A percentile compares a stretch with the other conserved stretches of the same genome.
These are phyloP conservation scores for Aproaerema taeniolella DNA, from an alignment of 2,888 invertebrate genomes.

Conservation along the genomic window DNA sequence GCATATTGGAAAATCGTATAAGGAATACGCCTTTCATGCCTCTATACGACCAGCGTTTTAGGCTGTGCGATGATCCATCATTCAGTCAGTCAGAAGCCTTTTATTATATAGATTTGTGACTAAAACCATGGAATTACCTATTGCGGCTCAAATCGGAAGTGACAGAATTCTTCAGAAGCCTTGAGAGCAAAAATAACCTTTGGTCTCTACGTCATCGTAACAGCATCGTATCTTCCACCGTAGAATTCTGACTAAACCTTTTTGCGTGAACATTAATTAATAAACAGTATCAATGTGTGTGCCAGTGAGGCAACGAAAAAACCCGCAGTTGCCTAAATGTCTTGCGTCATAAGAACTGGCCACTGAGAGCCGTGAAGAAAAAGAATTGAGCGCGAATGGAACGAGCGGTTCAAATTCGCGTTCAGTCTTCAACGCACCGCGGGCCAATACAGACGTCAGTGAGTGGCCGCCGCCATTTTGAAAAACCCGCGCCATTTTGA, in stretches of 20 bases:
- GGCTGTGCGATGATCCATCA: too few species aligned
- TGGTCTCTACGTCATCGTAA: too few species aligned
- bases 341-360: constrained; percentile 65
- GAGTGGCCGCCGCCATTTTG: constrained; percentile 28
- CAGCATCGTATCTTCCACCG: neutral
- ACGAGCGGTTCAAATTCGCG: constrained; percentile 35
- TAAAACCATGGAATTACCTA: too few species aligned
- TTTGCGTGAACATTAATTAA: constrained; percentile 13
- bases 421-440: constrained; percentile 54
- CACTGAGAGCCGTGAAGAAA: constrained; percentile 17
- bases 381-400: constrained; percentile 20
- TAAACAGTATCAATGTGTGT: constrained; percentile 25
- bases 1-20: too few species aligned
- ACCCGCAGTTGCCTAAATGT: constrained; percentile 56
- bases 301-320: constrained; percentile 48
- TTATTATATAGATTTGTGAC: too few species aligned
- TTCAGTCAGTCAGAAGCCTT: too few species aligned
- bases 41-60: too few species aligned
- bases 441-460: constrained; percentile 38
- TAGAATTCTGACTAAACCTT: constrained; percentile 5
- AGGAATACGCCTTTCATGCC: too few species aligned
- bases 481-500: constrained; percentile 54
- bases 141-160: too few species aligned
- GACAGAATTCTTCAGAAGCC: too few species aligned
- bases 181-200: too few species aligned